Base-by-base conservation (phyloP, 1,140 invertebrate species). In the Hylaeus volcanicus region DNA sequence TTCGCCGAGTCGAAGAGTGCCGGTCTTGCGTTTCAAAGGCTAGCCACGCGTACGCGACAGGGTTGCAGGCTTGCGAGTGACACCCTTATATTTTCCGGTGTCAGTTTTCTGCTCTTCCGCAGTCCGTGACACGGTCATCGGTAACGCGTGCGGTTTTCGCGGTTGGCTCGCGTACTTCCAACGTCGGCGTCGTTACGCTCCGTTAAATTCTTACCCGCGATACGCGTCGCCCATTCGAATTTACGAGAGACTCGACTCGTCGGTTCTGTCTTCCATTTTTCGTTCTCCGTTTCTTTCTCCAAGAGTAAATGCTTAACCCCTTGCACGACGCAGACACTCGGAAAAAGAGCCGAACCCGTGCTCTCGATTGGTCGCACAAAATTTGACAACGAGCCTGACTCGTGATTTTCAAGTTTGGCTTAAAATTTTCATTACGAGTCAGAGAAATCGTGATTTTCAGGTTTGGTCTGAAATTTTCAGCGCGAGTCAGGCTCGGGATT, bases 131-230 rank as follows among this genome's bases (percentile, higher is more conserved):
- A 11, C 68, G 39, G 68, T 68, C 78, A 9, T 74, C 15, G 53
- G 72, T 37, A 53, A 12, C 85, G 80, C 75, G 75, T 82, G 80
- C 37, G 83, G 83, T 86, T 85, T 80, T 64, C 71, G 83, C 80
- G 74, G 74, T 74, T 61, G 79, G 66, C 69, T 81, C 70, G 74
- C 56, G 63, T 45, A 39, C 9, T 79, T 26, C 45, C 53, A 12
- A 14, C 45, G 15, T 56, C 58, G 55, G 8, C 45, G 15, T 56
- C 58, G 55, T 85, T 65, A 74, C 84, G 74, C 65, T 63, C 65
- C 79, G 84, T 86, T 74, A 70, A 70, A 53, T 66, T 55, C 71
- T 45, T n/a, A 3, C 39, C 75, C 75, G 60, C 66, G 72, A 79
- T 79, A 60, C 72, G 39, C 41, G 1, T 58, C 60, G 12, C 63